Evolutionary conservation across 2,888 invertebrate species (phyloP).

Genomic region (Diabrotica balteata): DNA sequence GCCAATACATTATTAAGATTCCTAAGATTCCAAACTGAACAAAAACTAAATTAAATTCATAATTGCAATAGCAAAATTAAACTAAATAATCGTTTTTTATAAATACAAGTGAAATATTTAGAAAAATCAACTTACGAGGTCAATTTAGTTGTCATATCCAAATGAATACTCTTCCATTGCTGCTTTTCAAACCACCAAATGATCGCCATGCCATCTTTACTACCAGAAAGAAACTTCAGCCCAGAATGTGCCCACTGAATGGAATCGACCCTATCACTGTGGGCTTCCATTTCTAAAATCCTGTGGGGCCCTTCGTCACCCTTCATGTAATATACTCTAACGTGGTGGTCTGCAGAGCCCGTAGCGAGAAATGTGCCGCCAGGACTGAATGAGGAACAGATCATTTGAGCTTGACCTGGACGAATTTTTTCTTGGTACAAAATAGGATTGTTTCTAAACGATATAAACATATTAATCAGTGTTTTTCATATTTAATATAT

Average conservation of each 20-base stretch:
- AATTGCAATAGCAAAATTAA: too few species aligned
- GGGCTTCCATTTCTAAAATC: conserved; percentile 79
- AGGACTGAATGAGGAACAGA: conserved; percentile 88
- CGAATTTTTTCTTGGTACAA: conserved; percentile 92
- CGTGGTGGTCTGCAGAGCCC: conserved; percentile 93
- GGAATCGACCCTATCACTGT: conserved; percentile 92
- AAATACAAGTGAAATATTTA: neutral
- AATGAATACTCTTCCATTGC: conserved; percentile 82
- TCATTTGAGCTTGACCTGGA: conserved; percentile 94
- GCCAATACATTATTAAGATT: too few species aligned
- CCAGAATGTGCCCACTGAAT: conserved; percentile 93
- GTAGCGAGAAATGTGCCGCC: conserved; percentile 92
- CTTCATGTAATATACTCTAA: conserved; percentile 86
- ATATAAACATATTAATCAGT: too few species aligned
- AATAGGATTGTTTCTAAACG: conserved; percentile 77
- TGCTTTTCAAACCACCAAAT: conserved; percentile 92
- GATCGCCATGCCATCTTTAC: conserved; percentile 93
- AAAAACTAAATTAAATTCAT: too few species aligned
- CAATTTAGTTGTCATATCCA: conserved; percentile 74
- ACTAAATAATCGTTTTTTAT: too few species aligned
- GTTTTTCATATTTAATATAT: neutral
- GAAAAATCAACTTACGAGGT: conserved; percentile 46
- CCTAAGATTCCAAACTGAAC: too few species aligned
- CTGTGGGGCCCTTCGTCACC: conserved; percentile 79
- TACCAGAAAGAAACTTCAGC: conserved; percentile 89